Percentiles rank a stretch among this genome's conserved stretches.
These are phyloP conservation scores for Pollachius pollachius DNA, from an alignment of 2,113 vertebrate genomes.

Conservation along the genomic window DNA sequence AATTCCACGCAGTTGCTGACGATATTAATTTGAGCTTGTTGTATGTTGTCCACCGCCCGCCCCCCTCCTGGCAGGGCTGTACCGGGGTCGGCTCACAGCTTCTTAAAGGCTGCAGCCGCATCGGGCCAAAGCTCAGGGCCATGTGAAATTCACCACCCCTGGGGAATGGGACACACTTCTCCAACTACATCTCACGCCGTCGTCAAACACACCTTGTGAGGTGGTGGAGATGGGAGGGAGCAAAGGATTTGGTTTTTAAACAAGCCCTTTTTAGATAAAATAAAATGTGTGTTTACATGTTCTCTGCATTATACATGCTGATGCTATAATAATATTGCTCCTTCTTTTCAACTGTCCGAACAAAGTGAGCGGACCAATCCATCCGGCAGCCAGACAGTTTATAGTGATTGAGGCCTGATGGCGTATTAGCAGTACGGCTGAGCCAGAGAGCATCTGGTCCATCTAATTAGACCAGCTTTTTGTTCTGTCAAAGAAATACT, in stretches of 20 bases:
- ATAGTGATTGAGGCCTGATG: conserved; percentile 12
- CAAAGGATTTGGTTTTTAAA: too few species aligned
- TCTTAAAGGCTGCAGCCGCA: conserved; percentile 7
- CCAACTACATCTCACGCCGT: conserved; percentile 32
- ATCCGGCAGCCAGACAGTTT: too few species aligned
- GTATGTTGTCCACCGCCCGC: not conserved
- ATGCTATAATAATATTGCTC: too few species aligned
- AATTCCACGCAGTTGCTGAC: too few species aligned
- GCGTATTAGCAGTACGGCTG: conserved; percentile 58
- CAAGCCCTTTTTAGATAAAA: too few species aligned
- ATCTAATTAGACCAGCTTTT: conserved; percentile 64
- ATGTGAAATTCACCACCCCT: conserved; percentile 68
- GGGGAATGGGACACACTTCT: conserved; percentile 24
- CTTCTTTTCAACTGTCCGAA: too few species aligned
- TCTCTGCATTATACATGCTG: too few species aligned
- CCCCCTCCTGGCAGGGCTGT: not conserved
- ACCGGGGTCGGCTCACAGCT: too few species aligned
- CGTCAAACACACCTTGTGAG: not conserved
- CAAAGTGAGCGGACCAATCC: too few species aligned
- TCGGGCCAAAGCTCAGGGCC: conserved; percentile 43
- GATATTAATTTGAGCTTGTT: not conserved
- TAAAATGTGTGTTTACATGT: too few species aligned
- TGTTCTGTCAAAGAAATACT: conserved; percentile 63
- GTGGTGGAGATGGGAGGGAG: not conserved
- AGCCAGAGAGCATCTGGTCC: conserved; percentile 54